Evolutionary conservation across 2,888 invertebrate species (phyloP), one percentile per base, ranked within the genome.

Genomic region (Machimus rusticus): DNA sequence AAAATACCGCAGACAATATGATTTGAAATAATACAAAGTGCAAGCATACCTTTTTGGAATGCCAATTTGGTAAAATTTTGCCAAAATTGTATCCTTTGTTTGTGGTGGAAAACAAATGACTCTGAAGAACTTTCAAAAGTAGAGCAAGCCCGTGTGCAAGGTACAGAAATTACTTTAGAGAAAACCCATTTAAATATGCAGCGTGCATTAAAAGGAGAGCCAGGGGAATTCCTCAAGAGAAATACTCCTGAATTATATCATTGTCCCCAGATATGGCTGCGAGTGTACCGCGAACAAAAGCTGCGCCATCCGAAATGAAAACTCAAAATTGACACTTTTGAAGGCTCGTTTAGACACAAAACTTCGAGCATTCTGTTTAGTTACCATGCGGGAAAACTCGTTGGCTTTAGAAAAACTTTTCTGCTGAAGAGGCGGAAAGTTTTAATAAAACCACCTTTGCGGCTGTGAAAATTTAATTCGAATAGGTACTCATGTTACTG

Each of bases 261-360:
- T 16, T 79, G 51, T 51, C 51, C 28, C n/a, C 23, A 46, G 46
- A 23, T 43, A 78, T 78, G 14, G 46, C 55, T 19, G 55, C 8
- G 19, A 19, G 3, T 19, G 6, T 14, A 28, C 78, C 37, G 5
- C 37, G 82, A 82, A 82, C 82, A 57, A 82, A 57, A 12, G 57
- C 57, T 66, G 12, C 28, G 5, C 55, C 19, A 82, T 23, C 37
- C 82, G 55, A 82, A 82, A 82, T 82, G 82, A 82, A 82, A 82
- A 66, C 57, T 6, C 66, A 51, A 57, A 82, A 82, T 82, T 82
- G 82, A 82, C 82, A 82, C 82, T 82, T 82, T 82, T 82, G 82
- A 82, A 82, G 57, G 19, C 82, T 34, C 82, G 57, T 82, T 82
- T 82, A 82, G 82, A 55, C 57, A 82, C 8, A 82, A 37, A 82